phyloP scores from a whole-genome alignment of 1,140 invertebrate genomes.

The Colletes gigas region DNA sequence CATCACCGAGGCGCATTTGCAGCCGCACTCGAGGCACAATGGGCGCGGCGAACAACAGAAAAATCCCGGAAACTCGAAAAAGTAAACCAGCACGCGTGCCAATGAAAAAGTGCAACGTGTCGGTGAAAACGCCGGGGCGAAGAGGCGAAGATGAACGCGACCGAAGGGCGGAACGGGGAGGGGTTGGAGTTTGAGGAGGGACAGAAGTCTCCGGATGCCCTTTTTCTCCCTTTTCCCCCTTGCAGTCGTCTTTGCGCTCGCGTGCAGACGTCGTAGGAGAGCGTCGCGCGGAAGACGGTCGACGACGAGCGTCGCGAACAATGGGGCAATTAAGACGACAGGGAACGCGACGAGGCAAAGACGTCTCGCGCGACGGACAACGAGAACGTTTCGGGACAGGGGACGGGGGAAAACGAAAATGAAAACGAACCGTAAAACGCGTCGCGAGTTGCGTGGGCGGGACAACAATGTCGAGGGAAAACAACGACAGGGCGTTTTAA shows the following conservation, averaged over 20 bases:
- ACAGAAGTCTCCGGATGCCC: not conserved
- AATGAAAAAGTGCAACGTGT: slow-evolving; percentile 18
- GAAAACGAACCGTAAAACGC: slow-evolving; percentile 2
- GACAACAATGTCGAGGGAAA: not conserved
- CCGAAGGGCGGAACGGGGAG: not conserved
- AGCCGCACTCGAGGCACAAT: slow-evolving; percentile 17
- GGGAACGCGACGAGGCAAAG: not conserved
- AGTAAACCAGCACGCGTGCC: slow-evolving; percentile 3
- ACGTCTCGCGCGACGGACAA: not conserved
- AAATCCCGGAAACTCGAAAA: not conserved
- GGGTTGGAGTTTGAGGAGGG: not conserved
- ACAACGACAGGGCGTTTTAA: not conserved
- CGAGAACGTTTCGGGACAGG: not conserved
- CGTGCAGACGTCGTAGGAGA: not conserved
- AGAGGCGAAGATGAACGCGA: not conserved
- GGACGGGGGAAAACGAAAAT: not conserved
- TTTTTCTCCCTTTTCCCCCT: not conserved
- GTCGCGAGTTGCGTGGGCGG: not conserved
- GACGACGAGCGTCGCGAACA: slow-evolving; percentile 11
- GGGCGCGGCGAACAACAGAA: not conserved
- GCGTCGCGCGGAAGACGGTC: not conserved
- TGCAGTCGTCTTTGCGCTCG: not conserved
- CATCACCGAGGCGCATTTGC: not conserved
- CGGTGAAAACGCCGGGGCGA: not conserved
- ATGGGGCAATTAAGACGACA: slow-evolving; percentile 23